Evolutionary conservation across 2,113 vertebrate genomes (phyloP), one percentile per base, ranked within the genome.

Genomic region (Acanthochromis polyacanthus): DNA sequence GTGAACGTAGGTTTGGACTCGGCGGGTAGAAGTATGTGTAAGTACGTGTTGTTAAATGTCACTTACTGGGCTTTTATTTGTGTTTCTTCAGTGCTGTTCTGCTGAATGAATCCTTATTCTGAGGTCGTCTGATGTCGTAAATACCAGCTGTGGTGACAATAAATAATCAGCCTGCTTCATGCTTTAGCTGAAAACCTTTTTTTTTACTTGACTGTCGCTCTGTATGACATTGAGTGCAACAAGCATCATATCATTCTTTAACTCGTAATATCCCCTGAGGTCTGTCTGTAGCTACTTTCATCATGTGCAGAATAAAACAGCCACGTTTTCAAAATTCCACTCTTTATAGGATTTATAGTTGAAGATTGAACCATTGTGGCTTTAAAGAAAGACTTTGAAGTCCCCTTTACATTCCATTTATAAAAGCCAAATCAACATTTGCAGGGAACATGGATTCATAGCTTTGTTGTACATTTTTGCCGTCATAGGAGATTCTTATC

Each of bases 11-110:
- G 14, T 43, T 43, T 15, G 4, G 12, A 15, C 36, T 56, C 66
- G 64, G n/a, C 0, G 50, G 56, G 77, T 64, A 6, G 0, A 16
- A 19, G 30, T 11, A 40, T n/a, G n/a, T n/a, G n/a, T n/a, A 60
- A 53, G n/a, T 1, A 1, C 46, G 4, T 20, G 10, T 3, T 12
- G 25, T 36, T 63, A n/a, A 78, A 65, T 52, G 57, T 30, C 28
- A 12, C 43, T 43, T 36, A 46, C 62, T 28, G 71, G 48, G 61
- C 9, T 30, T 75, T 64, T 20, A 43, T 57, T 46, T 23, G 19
- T 50, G 58, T 23, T 69, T 14, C 60, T 62, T 55, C 16, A 7
- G 10, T 67, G 45, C 28, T 40, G 57, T 60, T 32, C 19, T 60
- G n/a, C 22, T 32, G 17, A 32, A 10, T 45, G 25, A 53, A 12